phyloP scores from a whole-genome alignment of 2,888 invertebrate genomes.

The Heliothis peltigera region DNA sequence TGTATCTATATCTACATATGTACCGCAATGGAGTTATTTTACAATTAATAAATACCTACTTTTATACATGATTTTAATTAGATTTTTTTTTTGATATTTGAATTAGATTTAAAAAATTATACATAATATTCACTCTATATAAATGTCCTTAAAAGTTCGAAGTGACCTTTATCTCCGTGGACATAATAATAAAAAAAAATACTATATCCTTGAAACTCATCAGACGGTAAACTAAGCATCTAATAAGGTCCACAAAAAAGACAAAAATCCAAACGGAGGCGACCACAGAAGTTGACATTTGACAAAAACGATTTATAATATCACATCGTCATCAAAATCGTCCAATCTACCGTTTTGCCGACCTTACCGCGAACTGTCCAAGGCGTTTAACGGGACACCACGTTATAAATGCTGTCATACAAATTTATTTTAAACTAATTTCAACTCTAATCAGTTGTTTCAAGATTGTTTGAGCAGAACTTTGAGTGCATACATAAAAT shows the following conservation, averaged over 20 bases:
- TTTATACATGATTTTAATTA: too few species aligned
- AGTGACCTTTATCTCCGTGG: not conserved
- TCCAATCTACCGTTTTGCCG: constrained; percentile 86
- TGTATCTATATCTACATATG: too few species aligned
- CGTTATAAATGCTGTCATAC: constrained; percentile 39
- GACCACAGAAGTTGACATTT: constrained; percentile 89
- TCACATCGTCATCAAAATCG: constrained; percentile 85
- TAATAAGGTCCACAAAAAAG: constrained; percentile 58
- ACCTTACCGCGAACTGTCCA: constrained; percentile 88
- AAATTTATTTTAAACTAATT: constrained; percentile 37
- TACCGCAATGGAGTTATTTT: too few species aligned
- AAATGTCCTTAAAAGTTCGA: too few species aligned
- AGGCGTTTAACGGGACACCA: constrained; percentile 78
- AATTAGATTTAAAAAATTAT: too few species aligned
- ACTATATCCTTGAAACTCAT: constrained; percentile 57
- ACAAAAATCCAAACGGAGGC: constrained; percentile 68
- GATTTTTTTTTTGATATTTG: too few species aligned
- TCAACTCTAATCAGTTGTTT: constrained; percentile 38
- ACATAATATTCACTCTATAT: too few species aligned
- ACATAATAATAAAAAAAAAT: not conserved
- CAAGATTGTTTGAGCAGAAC: constrained; percentile 31
- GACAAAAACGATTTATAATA: constrained; percentile 86
- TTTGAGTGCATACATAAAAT: constrained; percentile 20
- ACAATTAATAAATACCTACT: too few species aligned
- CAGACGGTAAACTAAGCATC: constrained; percentile 50